Conservation (phyloP, 2,797 vertebrate species). For the Myotis pilosus region DNA sequence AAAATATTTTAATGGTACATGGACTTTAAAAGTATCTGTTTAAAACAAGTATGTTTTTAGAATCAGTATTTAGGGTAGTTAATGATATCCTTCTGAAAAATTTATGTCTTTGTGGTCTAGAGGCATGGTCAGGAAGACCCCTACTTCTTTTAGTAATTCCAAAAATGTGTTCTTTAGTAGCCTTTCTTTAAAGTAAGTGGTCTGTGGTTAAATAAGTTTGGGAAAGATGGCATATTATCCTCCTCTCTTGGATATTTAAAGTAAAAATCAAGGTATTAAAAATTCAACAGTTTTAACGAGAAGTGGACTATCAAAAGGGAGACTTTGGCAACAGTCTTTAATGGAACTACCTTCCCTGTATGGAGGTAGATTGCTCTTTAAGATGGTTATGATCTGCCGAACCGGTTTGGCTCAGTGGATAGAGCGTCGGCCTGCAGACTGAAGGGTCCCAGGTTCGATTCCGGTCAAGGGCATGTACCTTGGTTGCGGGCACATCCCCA, state of each 20-base stretch:
- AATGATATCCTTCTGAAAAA: conserved; percentile 36
- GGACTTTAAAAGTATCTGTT: neutral
- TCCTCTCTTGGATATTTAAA: conserved; percentile 22
- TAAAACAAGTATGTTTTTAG: conserved; percentile 23
- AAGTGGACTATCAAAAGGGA: neutral
- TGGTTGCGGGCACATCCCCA: too few species aligned
- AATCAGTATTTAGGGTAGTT: conserved; percentile 18
- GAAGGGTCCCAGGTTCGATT: too few species aligned
- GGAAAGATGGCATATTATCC: neutral
- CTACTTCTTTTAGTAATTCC: conserved; percentile 6
- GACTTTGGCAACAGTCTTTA: neutral
- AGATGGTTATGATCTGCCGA: neutral
- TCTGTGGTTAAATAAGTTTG: conserved; percentile 25
- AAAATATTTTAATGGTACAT: conserved; percentile 24
- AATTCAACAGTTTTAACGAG: neutral
- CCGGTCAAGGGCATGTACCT: too few species aligned
- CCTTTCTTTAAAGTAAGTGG: conserved; percentile 11
- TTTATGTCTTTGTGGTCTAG: neutral
- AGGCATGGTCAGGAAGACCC: neutral
- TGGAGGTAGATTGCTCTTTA: neutral
- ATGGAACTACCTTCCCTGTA: neutral
- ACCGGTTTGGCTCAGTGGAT: too few species aligned
- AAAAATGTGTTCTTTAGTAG: neutral
- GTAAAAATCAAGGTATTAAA: conserved; percentile 35
- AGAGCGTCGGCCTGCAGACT: too few species aligned